Base-by-base conservation (phyloP, 2,888 invertebrate genomes). In the Torymus tubicola region DNA sequence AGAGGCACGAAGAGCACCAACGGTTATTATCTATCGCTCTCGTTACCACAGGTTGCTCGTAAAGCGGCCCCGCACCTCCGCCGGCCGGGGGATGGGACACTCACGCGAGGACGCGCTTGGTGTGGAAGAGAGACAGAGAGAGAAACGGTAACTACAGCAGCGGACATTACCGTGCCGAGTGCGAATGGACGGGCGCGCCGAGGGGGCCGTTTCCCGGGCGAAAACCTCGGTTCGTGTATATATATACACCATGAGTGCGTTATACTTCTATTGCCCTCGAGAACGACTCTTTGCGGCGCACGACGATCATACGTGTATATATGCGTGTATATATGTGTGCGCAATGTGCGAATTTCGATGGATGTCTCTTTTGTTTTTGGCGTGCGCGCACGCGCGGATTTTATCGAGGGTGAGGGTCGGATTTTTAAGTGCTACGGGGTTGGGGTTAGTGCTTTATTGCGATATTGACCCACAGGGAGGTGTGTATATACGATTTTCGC, bases 11-110 rank as follows among this genome's bases (percentile, higher is more conserved):
- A 75, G 80, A 24, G 75, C 81, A 72, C 88, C 86, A 89, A 88
- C 90, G 88, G 90, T 91, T 91, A 90, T 91, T 91, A 91, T 91
- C 90, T 90, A 91, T 91, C 90, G 90, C 89, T 90, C 90, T 91
- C 90, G 90, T 91, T 90, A 91, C 90, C 90, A 91, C 90, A 91
- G 90, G 90, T 90, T 90, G 90, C 90, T 90, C 90, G 90, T 90
- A 90, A 90, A 90, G 88, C 89, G 90, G 88, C 69, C 75, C 77
- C 65, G 52, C 80, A 72, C 76, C 73, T 61, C 57, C 71, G 52
- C 72, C 87, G 85, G 86, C 72, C 87, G 85, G 86, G 85, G 89
- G 87, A 87, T 87, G 89, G 87, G 88, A 86, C 84, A 77, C 58
- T 65, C 70, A 58, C 68, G 69, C 79, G 64, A 64, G 24, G 24